phyloP scores from a whole-genome alignment of 2,797 vertebrate genomes.

The Alectoris magna region DNA sequence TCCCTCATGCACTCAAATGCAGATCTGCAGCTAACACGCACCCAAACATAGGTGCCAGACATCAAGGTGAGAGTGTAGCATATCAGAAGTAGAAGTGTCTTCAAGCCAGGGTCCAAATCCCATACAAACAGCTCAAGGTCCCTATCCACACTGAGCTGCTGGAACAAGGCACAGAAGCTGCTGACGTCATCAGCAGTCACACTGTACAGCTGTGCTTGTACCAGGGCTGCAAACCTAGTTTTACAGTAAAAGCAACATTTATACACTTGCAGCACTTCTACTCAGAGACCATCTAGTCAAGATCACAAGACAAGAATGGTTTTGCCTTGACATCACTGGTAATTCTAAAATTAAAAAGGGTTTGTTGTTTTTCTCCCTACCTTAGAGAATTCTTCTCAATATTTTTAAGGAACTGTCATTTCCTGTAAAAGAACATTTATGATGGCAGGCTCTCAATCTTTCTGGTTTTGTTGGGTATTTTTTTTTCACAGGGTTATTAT shows the following conservation, averaged over 20 bases:
- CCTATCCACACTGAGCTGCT: background rate
- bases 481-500: slow-evolving; percentile 37
- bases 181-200: background rate
- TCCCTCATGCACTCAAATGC: background rate
- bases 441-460: slow-evolving; percentile 57
- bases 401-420: slow-evolving; percentile 73
- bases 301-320: slow-evolving; percentile 54
- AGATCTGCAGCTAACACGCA: background rate
- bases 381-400: slow-evolving; percentile 62
- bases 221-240: background rate
- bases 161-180: background rate
- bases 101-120: background rate
- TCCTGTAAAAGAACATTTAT: slow-evolving; percentile 69
- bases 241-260: background rate
- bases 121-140: background rate
- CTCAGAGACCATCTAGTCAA: slow-evolving; percentile 21
- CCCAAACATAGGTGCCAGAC: background rate
- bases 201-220: background rate
- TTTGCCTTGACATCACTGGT: slow-evolving; percentile 69
- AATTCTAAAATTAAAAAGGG: slow-evolving; percentile 65
- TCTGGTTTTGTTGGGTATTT: background rate
- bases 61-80: accelerated
- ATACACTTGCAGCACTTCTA: slow-evolving; percentile 4
- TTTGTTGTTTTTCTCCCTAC: slow-evolving; percentile 60
- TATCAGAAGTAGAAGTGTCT: accelerated